Conservation (phyloP, 2,113 vertebrate species). For the Cyphomyrus discorhynchus region DNA sequence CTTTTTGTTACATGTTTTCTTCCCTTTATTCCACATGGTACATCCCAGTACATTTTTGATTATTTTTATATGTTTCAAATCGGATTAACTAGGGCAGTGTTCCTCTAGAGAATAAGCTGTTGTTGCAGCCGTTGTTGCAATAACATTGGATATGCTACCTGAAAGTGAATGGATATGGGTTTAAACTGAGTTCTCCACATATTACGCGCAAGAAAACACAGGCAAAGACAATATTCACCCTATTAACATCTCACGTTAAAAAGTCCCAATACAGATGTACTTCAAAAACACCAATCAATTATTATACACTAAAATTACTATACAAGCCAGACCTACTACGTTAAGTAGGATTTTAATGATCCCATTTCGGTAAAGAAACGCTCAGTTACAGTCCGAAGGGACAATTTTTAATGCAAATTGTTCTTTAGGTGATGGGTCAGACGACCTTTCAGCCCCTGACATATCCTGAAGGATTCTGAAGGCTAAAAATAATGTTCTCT, state of each 20-base stretch:
- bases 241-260: not conserved
- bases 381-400: not conserved
- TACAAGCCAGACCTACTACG: not conserved
- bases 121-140: not conserved
- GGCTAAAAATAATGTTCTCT: not conserved
- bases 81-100: not conserved
- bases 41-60: not conserved
- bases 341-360: not conserved
- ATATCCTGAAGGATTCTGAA: conserved; percentile 22
- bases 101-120: not conserved
- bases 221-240: not conserved
- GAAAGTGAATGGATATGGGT: not conserved
- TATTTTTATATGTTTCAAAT: not conserved
- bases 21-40: not conserved
- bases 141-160: not conserved
- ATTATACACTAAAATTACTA: not conserved
- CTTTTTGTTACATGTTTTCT: not conserved
- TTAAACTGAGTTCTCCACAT: not conserved
- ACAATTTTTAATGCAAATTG: not conserved
- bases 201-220: not conserved
- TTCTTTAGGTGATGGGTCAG: not conserved
- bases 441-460: conserved; percentile 1
- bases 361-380: not conserved
- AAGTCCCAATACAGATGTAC: not conserved
- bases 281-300: not conserved